Base-by-base conservation (phyloP, 2,888 invertebrate genomes). In the Adela reaumurella region DNA sequence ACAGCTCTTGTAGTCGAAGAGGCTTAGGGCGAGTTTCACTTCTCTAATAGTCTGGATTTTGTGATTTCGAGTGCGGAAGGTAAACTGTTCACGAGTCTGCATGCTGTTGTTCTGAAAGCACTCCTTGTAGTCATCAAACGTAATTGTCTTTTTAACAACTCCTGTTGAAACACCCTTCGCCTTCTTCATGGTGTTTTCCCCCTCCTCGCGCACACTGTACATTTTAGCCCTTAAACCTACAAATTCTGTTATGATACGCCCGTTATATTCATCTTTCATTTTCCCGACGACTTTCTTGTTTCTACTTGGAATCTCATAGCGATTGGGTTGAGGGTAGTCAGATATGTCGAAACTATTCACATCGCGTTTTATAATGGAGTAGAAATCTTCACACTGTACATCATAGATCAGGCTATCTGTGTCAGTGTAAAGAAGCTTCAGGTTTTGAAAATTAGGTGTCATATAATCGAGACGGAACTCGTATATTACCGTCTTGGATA, bases 381-480 rank as follows among this genome's bases (percentile, higher is more conserved):
- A 54, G 8, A 49, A 24, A 29, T 54, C 51, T 4, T 50, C 44
- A 20, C 42, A 47, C 16, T 19, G 24, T 35, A 54, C 35, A 28
- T 49, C 46, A 50, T 51, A 52, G 18, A 52, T 51, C 10, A 55
- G 41, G 11, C 35, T 35, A 19, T 44, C 44, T 1, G 50, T 50
- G 42, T 50, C 50, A 48, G 45, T 47, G 35, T 51, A 46, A 17
- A 18, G 41, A 19, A 50, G 17, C n/a, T 47, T 43, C 4, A 17
- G 17, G 11, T 18, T 35, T 17, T 47, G 2, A 19, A 24, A 24
- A 8, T 11, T 3, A 3, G 24, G 16, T 17, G 4, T 46, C 17
- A 54, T 51, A 43, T 50, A 49, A 16, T 49, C 24, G 48, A 52
- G 51, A 45, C 55, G 52, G 35, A 55, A 55, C 8, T 51, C 46